phyloP scores from a whole-genome alignment of 1,140 invertebrate genomes.

The Drosophila equinoxialis region DNA sequence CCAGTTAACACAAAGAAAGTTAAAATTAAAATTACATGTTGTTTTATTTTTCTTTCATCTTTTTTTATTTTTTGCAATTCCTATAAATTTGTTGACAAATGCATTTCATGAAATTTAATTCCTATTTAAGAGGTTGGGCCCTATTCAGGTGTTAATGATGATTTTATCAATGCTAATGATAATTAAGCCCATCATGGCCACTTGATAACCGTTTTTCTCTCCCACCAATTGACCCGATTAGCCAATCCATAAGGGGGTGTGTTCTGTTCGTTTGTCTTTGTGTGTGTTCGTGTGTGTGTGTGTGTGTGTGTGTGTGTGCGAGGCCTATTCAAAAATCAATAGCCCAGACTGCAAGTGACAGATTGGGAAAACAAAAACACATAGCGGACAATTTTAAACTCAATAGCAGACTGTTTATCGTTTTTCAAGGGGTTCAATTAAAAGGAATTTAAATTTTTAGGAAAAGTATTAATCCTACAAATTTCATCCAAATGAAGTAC shows the following conservation, averaged over 20 bases:
- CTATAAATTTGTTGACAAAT: constrained; percentile 40
- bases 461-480: too few relatives aligned
- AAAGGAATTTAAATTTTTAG: too few relatives aligned
- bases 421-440: background rate
- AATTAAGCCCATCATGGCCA: constrained; percentile 23
- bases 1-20: constrained; percentile 67
- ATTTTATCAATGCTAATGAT: background rate
- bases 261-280: background rate
- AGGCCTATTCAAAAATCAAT: constrained; percentile 60
- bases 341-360: constrained; percentile 51
- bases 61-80: constrained; percentile 27
- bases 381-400: background rate
- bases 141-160: constrained; percentile 49
- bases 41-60: constrained; percentile 1
- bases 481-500: too few relatives aligned
- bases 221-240: constrained; percentile 62
- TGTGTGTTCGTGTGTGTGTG: background rate
- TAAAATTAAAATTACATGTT: constrained; percentile 60
- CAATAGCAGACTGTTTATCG: background rate
- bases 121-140: constrained; percentile 35
- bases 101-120: constrained; percentile 36
- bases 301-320: constrained; percentile 7
- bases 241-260: constrained; percentile 21
- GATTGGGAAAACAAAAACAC: constrained; percentile 16
- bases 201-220: constrained; percentile 51